These are phyloP conservation scores for Orthochromis malagaraziensis DNA, from an alignment of 2,113 vertebrate species.

Conservation along the genomic window DNA sequence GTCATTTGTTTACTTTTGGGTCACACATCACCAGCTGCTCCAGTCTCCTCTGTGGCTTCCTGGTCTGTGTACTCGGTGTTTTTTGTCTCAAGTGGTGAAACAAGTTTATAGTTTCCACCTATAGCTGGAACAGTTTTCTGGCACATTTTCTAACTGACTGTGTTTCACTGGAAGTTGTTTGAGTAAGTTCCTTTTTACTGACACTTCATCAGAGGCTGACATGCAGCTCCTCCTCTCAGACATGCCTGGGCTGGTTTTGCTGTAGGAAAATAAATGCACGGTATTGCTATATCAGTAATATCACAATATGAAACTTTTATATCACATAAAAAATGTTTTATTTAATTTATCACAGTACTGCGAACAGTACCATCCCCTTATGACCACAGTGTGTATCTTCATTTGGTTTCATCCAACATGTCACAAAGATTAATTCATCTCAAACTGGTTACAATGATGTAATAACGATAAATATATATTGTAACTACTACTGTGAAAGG, in stretches of 20 bases:
- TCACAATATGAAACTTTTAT: neutral
- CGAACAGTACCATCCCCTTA: neutral
- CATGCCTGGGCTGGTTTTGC: fast-evolving
- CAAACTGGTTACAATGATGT: neutral
- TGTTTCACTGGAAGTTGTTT: neutral
- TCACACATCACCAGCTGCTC: neutral
- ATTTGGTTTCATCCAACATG: neutral
- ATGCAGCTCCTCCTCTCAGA: neutral
- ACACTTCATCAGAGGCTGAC: neutral
- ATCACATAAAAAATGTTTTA: neutral
- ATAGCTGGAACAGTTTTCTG: neutral
- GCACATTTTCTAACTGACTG: neutral
- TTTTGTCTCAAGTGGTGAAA: neutral
- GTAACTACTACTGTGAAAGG: neutral
- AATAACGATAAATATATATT: neutral
- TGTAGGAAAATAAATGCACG: neutral
- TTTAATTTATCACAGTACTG: too few species aligned
- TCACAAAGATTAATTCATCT: neutral
- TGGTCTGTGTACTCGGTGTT: fast-evolving
- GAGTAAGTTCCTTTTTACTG: neutral
- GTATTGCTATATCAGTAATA: neutral
- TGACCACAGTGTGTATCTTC: fast-evolving
- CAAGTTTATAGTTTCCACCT: neutral
- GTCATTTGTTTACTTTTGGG: neutral
- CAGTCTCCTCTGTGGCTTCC: neutral